Evolutionary conservation across 2,888 invertebrate species (phyloP), one percentile per base, ranked within the genome.

Genomic region (Keiferia lycopersicella): DNA sequence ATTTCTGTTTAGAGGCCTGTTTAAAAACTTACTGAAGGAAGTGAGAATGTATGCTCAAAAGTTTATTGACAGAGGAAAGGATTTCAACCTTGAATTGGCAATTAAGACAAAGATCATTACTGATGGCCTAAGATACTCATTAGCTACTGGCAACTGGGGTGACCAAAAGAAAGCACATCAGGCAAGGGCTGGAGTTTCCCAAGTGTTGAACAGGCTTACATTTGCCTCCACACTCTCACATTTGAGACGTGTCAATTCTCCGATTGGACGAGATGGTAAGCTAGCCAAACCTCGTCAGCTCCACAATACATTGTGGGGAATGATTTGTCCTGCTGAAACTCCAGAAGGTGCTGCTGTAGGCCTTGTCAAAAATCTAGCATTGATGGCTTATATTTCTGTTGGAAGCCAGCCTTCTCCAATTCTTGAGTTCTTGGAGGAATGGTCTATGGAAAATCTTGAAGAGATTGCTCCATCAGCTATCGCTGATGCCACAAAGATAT

Each of bases 401-500:
- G 99, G 99, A 69, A 99, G 99, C 59, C 98, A 99, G 84, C 99
- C 99, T 0, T 98, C 99, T 11, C 99, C 99, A 0, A 99, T 99
- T 89, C 93, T 99, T 63, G 99, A 99, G 93, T 99, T 99, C 93
- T 98, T 99, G 94, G 99, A 99, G 83, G 99, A 99, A 86, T 99
- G 99, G 99, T 98, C 98, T 61, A 99, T 99, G 99, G 99, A 99
- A 91, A 99, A 99, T 87, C 93, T 99, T 70, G 99, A 99, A 90
- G 99, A 99, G 94, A 99, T 99, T 69, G 99, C 99, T 0, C 99
- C 99, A 0, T 98, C 98, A 18, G 98, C 99, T 1, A 99, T 99
- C 80, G 97, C 98, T 12, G 99, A 99, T 91, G 98, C 99, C 0
- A 99, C 99, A 0, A 99, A 99, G 91, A 99, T 99, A 81, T 99